Base-by-base conservation (phyloP, 2,888 invertebrate species). In the Silvanus unidentatus region DNA sequence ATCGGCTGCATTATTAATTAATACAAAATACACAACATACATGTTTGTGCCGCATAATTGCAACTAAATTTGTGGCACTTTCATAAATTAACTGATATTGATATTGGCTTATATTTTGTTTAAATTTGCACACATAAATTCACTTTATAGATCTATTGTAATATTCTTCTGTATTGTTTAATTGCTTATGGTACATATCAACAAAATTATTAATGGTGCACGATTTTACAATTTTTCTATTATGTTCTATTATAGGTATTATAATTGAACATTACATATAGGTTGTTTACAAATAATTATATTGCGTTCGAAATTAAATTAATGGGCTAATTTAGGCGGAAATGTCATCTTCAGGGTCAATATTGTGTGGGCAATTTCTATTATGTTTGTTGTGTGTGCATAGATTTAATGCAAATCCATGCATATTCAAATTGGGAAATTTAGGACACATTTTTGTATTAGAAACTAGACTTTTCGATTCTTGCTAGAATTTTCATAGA, bases 61-160 rank as follows among this genome's bases (percentile, higher is more conserved):
- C 65, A 63, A 65, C 67, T 65, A 67, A 66, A 68, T 67, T 68
- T 64, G 66, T 63, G 64, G 64, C 65, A 66, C 66, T 67, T 66
- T 66, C 66, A 67, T 69, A 69, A 69, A 69, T 69, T 68, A 66
- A 62, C 63, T 61, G 67, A 65, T 68, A 67, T 67, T 66, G 66
- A 65, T 66, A 66, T 68, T 65, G 63, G 65, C 61, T 64, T 62
- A 63, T 65, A 67, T 68, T 69, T 66, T 67, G 66, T 66, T 66
- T 65, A 66, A 66, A 67, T 67, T 66, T 59, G 55, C 59, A 57
- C 59, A 60, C 63, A 63, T 63, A 65, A 65, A 65, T 65, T 63
- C 54, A 54, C 55, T 55, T 32, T 32, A 32, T 32, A 32, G 11
- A 32, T 32, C 32, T 32, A 32, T 32, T 32, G 32, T 22, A 32